Base-by-base conservation (phyloP, 92 coral and sea anemone species). In the Zoanthus solanderi region DNA sequence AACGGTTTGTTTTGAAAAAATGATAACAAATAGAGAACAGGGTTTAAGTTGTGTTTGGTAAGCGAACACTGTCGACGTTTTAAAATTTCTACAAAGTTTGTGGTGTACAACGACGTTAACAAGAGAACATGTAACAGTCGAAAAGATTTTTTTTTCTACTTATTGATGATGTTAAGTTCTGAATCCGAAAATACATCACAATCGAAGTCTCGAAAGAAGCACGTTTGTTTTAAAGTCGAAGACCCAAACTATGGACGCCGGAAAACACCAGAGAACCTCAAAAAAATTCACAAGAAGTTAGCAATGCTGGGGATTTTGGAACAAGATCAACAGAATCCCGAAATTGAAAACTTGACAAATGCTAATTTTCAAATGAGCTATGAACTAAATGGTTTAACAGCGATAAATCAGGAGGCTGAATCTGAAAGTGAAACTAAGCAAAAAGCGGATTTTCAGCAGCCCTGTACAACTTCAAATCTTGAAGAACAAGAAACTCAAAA, bases 161-260 rank as follows among this genome's bases (percentile, higher is more conserved):
- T 5, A 45, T 29, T 31, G 7, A 23, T 14, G 7, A 80, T 81
- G 85, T 53, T 54, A 18, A 81, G 30, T 58, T 45, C 11, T 65
- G 75, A 81, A 23, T 46, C 45, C 14, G 75, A 65, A 42, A 15
- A 9, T 9, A 60, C 46, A 63, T 44, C 72, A 44, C 75, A 57
- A 30, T 45, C 75, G 58, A 65, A 65, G 60, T 85, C 47, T 34
- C 86, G 92, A 44, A 88, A 75, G 88, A 92, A 85, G 47, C 92
- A 86, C 71, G 94, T 94, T 2, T 95, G 98, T 53, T 76, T 76
- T 0, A 93, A 95, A 71, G 96, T 95, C 4, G 84, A 90, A 9
- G 98, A 95, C 78, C 96, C 94, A 0, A 93, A 79, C 54, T 95
- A 83, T 65, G 98, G 98, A 8, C 93, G 87, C 72, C 57, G 98